Conservation (phyloP, 2,113 vertebrate species). For the Picathartes gymnocephalus region DNA sequence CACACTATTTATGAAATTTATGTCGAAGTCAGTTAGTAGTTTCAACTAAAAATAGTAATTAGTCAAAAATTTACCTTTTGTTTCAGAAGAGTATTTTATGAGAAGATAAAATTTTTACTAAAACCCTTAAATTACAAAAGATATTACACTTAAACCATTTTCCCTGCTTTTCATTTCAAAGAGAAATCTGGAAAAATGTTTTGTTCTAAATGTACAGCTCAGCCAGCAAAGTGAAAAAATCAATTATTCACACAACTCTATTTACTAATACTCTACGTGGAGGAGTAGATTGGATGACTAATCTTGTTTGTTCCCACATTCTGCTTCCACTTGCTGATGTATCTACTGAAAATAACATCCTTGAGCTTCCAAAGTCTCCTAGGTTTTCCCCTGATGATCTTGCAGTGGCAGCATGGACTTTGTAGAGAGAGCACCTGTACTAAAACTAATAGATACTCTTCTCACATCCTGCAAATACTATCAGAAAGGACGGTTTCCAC, state of each 20-base stretch:
- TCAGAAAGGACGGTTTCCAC: neutral
- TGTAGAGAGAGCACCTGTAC: neutral
- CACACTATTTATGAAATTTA: neutral
- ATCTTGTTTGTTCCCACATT: slow-evolving; percentile 15
- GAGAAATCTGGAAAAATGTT: neutral
- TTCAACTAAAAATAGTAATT: neutral
- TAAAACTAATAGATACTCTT: neutral
- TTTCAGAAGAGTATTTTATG: neutral
- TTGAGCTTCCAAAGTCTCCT: neutral
- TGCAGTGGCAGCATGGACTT: neutral
- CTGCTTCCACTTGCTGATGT: neutral
- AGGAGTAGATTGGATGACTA: slow-evolving; percentile 14
- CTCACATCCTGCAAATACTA: neutral
- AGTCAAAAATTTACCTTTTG: neutral
- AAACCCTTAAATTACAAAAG: neutral
- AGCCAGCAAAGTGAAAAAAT: neutral
- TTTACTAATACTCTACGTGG: neutral
- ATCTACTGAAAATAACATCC: neutral
- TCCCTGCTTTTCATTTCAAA: neutral
- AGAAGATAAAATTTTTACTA: neutral
- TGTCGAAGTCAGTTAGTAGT: neutral
- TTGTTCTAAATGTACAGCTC: neutral
- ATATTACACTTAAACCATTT: neutral
- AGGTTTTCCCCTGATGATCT: neutral
- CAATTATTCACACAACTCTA: neutral